phyloP scores from a whole-genome alignment of 2,888 invertebrate genomes.

The Ophonus ardosiacus region DNA sequence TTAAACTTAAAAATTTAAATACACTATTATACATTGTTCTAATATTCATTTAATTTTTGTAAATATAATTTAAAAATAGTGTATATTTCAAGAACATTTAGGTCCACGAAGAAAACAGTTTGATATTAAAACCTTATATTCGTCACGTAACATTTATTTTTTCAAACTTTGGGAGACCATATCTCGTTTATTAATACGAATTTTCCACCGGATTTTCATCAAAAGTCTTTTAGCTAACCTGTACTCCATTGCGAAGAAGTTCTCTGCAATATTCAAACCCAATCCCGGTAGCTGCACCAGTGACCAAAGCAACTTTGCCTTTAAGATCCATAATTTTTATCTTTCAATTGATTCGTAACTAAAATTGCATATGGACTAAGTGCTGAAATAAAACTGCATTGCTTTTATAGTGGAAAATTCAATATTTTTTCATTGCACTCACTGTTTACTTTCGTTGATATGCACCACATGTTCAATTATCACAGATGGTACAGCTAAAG shows the following conservation, averaged over 20 bases:
- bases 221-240: constrained; percentile 68
- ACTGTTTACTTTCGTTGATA: constrained; percentile 50
- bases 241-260: constrained; percentile 75
- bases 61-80: too few relatives aligned
- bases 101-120: too few relatives aligned
- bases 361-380: constrained; percentile 8
- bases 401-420: constrained; percentile 37
- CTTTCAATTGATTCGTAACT: neutral
- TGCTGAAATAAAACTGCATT: neutral
- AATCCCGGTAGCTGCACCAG: constrained; percentile 79
- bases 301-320: constrained; percentile 74
- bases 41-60: too few relatives aligned
- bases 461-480: constrained; percentile 42
- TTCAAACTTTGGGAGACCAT: too few relatives aligned
- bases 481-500: constrained; percentile 9
- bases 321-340: constrained; percentile 68
- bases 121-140: too few relatives aligned
- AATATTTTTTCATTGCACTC: constrained; percentile 11
- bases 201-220: too few relatives aligned
- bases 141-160: too few relatives aligned
- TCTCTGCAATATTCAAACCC: constrained; percentile 76
- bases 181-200: too few relatives aligned
- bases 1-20: too few relatives aligned
- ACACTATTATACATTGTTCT: too few relatives aligned
- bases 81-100: too few relatives aligned